Conservation (phyloP, 2,797 vertebrate species). For the Sternotherus odoratus region DNA sequence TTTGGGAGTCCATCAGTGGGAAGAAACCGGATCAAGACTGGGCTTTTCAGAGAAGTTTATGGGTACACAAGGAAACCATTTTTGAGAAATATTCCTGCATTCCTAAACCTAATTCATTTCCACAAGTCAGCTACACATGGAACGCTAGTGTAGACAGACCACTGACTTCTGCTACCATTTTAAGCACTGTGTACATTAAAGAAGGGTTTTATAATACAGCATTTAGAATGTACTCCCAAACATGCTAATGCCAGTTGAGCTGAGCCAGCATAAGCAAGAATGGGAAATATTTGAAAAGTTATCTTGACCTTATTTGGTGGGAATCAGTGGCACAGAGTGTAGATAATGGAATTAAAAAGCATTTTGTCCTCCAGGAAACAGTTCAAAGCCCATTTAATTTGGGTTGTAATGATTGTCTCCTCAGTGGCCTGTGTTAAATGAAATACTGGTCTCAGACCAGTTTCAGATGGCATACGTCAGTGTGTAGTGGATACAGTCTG, state of each 20-base stretch:
- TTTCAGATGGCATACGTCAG: background rate
- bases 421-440: background rate
- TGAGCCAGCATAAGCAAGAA: background rate
- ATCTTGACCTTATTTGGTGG: background rate
- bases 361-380: background rate
- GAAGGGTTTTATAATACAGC: background rate
- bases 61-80: background rate
- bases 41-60: background rate
- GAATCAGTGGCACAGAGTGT: background rate
- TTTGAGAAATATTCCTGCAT: background rate
- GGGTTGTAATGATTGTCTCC: background rate
- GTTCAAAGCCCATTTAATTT: background rate
- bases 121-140: background rate
- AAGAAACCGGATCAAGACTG: background rate
- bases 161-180: background rate
- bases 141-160: background rate
- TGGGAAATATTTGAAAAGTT: background rate
- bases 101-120: background rate
- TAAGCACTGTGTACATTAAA: background rate
- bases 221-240: background rate
- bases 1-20: conserved; percentile 3
- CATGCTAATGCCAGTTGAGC: background rate
- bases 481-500: background rate
- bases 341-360: background rate
- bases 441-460: background rate